These are phyloP conservation scores for Lysandra bellargus DNA, from an alignment of 2,888 invertebrate genomes.

Conservation along the genomic window DNA sequence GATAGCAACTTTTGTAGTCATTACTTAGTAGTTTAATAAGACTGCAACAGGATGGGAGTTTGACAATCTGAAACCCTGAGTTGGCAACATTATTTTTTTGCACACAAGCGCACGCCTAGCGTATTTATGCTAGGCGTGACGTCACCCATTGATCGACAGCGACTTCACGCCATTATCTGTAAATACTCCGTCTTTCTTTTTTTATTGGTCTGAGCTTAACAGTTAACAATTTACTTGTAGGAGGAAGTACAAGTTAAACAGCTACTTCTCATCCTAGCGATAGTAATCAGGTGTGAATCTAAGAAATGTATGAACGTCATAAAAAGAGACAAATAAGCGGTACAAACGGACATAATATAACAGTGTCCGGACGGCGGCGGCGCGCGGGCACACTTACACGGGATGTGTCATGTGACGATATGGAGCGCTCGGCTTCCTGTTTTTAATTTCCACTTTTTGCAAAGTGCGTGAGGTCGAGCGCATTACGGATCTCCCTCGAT, in stretches of 20 bases:
- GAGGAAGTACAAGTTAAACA: not conserved
- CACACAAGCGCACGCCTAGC: no score
- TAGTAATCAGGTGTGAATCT: not conserved
- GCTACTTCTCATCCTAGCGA: not conserved
- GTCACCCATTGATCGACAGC: no score
- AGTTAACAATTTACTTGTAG: not conserved
- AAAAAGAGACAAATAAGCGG: slow-evolving; percentile 59
- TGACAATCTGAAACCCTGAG: no score
- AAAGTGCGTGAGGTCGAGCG: slow-evolving; percentile 55
- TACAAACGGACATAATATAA: slow-evolving; percentile 56
- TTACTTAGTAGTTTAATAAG: no score
- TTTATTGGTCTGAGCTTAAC: no score
- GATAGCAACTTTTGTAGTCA: no score
- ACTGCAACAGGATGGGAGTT: no score
- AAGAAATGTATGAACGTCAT: slow-evolving; percentile 42
- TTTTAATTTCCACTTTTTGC: slow-evolving; percentile 62
- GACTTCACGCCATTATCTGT: no score
- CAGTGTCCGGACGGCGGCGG: slow-evolving; percentile 53
- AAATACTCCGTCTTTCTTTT: no score
- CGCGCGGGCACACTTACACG: slow-evolving; percentile 45
- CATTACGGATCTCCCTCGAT: slow-evolving; percentile 40
- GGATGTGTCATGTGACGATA: slow-evolving; percentile 64
- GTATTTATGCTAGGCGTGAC: no score
- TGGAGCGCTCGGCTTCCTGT: slow-evolving; percentile 62
- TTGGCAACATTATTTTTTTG: no score